Percentiles rank a stretch among this genome's conserved stretches.
phyloP scores from a whole-genome alignment of 1,140 invertebrate genomes.

The Solenopsis invicta region DNA sequence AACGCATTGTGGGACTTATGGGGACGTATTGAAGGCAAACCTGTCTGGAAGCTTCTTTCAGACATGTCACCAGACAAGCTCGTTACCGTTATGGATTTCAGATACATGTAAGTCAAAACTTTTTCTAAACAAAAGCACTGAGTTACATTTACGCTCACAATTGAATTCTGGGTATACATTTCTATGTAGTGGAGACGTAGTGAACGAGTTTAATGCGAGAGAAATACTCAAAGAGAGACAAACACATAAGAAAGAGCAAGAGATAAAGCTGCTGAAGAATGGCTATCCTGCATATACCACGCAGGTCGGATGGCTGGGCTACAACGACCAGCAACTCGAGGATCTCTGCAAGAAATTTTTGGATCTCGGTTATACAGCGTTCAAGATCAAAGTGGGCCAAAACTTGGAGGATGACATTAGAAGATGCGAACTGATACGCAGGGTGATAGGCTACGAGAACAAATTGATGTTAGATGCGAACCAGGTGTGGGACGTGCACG shows the following conservation, averaged over 20 bases:
- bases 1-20: conserved; percentile 97
- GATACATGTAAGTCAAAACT: conserved; percentile 90
- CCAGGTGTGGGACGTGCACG: conserved; percentile 95
- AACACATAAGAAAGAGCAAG: conserved; percentile 88
- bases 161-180: conserved; percentile 20
- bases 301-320: conserved; percentile 94
- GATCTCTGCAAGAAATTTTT: conserved; percentile 92
- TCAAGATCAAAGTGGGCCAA: conserved; percentile 96
- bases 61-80: conserved; percentile 94
- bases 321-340: conserved; percentile 90
- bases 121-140: conserved; percentile 11
- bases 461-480: conserved; percentile 96
- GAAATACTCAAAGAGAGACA: conserved; percentile 90
- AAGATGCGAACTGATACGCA: conserved; percentile 91
- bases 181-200: conserved; percentile 91
- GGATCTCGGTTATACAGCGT: conserved; percentile 92
- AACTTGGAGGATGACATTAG: conserved; percentile 93
- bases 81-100: conserved; percentile 95
- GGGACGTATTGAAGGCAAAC: conserved; percentile 94
- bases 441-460: conserved; percentile 92
- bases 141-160: not conserved
- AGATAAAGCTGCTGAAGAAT: conserved; percentile 87
- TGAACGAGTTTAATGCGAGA: conserved; percentile 94
- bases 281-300: conserved; percentile 94
- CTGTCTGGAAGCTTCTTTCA: conserved; percentile 94